phyloP scores from a whole-genome alignment of 1,140 invertebrate genomes.

The Caenorhabditis tropicalis region DNA sequence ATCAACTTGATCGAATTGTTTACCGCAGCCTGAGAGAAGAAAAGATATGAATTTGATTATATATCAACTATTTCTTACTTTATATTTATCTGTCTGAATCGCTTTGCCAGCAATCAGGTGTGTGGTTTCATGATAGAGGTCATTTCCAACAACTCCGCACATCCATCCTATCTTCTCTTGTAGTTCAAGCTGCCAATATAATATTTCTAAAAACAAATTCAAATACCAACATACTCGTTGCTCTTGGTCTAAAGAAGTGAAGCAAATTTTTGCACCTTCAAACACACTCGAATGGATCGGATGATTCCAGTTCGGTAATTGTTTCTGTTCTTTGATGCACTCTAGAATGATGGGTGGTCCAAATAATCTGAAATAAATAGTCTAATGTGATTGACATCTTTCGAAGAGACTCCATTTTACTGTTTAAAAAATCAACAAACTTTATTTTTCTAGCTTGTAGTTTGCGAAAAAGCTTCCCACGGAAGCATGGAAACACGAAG shows the following conservation, averaged over 20 bases:
- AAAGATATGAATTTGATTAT: not conserved
- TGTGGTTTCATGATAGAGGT: conserved; percentile 11
- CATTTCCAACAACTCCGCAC: not conserved
- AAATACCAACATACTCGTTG: not conserved
- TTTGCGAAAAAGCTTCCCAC: conserved; percentile 21
- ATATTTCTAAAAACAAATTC: not conserved
- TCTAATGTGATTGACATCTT: not conserved
- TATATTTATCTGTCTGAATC: conserved; percentile 22
- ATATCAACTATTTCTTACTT: not conserved
- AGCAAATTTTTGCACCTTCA: not conserved
- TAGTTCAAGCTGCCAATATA: not conserved
- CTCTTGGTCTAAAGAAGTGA: not conserved
- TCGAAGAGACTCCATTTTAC: too few species aligned
- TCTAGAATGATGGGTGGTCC: not conserved
- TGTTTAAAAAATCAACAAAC: too few species aligned
- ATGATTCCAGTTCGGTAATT: conserved; percentile 3
- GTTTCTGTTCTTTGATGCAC: not conserved
- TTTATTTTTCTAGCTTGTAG: not conserved
- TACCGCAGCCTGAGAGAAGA: not conserved
- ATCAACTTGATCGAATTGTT: conserved; percentile 11
- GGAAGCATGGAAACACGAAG: conserved; percentile 20
- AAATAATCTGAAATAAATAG: not conserved
- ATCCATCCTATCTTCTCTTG: conserved; percentile 12
- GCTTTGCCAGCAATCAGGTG: conserved; percentile 28
- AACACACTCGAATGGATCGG: not conserved